Conservation (phyloP, 2,113 vertebrate genomes). For the Nesogale talazaci region DNA sequence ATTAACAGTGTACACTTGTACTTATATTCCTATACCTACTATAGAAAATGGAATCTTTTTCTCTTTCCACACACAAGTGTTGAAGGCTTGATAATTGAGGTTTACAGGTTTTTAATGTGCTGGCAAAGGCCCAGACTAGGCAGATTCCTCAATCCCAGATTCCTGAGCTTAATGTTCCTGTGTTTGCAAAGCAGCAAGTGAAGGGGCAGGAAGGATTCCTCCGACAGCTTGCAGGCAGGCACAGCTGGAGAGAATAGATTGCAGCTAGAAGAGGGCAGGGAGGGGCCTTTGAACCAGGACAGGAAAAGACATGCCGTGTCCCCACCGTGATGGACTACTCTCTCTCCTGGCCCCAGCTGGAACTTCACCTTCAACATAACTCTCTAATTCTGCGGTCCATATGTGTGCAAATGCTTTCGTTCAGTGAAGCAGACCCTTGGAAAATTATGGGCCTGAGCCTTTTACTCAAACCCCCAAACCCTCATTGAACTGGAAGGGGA, state of each 20-base stretch:
- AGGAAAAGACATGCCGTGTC: background rate
- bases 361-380: background rate
- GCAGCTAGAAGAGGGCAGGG: background rate
- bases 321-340: background rate
- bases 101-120: background rate
- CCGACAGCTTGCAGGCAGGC: background rate
- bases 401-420: background rate
- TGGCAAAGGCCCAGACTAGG: background rate
- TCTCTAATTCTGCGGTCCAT: background rate
- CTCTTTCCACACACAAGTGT: background rate
- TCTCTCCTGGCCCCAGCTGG: background rate
- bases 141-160: background rate
- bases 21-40: background rate
- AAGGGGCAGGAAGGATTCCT: background rate
- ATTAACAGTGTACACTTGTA: background rate
- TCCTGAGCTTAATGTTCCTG: background rate
- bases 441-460: background rate
- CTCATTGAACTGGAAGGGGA: conserved; percentile 14
- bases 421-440: background rate
- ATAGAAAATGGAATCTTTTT: background rate
- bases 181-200: background rate
- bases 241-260: background rate
- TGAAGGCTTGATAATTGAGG: background rate
- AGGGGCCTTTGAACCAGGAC: background rate
- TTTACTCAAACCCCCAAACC: background rate